Evolutionary conservation across 2,888 invertebrate genomes (phyloP), one percentile per base, ranked within the genome.

Genomic region (Axea sp.): DNA sequence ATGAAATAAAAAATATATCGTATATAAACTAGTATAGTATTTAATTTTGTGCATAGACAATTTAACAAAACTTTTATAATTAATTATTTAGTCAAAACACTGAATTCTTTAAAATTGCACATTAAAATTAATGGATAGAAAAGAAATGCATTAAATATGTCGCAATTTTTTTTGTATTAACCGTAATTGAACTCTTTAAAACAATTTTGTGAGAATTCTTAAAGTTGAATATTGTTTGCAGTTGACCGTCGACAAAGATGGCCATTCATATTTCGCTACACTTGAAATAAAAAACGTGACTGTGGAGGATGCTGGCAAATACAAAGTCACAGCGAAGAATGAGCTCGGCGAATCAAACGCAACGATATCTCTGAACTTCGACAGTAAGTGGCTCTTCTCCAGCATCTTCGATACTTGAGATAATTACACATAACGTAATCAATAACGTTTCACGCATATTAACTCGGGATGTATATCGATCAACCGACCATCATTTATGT

Each of bases 331-430:
- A 84, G 97, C 97, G 84, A 98, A 98, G 90, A 98, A 97, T 90
- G 96, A 97, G 90, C 92, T 97, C 84, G 98, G 98, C 88, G 98
- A 98, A 89, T 96, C 96, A 88, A 97, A 97, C 89, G 97, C 97
- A 75, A 97, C 97, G 77, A 96, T 97, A 89, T 97, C 97, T 90
- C 93, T 98, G 84, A 98, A 98, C 90, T 97, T 98, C 91, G 97
- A 97, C 93, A 97, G 98, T 98, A 92, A 96, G 96, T 95, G 45
- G 37, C 33, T 15, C 43, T 17, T 41, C 47, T 31, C 22, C 19
- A 28, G 5, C 19, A 26, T 41, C 24, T 55, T 9, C 3, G 5
- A 22, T 60, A 49, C 45, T 73, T 31, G 45, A 55, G 60, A 73
- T 73, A 60, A 59, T 53, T 59, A 55, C 22, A 45, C 15, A 22